A percentile compares a stretch with the other conserved stretches of the same genome.
Conservation (phyloP, 2,797 vertebrate species). For the Anas acuta region DNA sequence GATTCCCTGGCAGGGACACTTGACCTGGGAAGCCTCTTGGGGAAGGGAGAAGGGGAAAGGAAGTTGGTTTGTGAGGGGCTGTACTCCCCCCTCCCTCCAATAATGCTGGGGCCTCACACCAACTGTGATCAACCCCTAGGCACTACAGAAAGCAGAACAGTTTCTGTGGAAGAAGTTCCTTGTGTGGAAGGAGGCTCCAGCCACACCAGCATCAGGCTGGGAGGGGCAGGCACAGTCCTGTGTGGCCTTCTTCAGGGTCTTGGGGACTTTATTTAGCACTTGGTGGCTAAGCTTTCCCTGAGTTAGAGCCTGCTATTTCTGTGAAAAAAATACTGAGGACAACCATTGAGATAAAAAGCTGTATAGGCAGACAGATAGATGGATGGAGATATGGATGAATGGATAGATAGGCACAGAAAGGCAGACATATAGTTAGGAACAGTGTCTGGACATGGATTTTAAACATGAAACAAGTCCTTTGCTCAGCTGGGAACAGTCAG, state of each 20-base stretch:
- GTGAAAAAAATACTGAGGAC: background rate
- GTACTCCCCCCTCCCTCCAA: background rate
- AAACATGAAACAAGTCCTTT: background rate
- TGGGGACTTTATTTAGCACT: background rate
- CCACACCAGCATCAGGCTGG: background rate
- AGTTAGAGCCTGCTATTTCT: background rate
- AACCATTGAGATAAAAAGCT: background rate
- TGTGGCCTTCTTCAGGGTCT: background rate
- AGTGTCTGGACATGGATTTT: background rate
- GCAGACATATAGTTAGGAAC: background rate
- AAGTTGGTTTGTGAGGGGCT: background rate
- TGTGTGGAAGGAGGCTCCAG: background rate
- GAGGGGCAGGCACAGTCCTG: background rate
- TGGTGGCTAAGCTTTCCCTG: background rate
- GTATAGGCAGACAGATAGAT: background rate
- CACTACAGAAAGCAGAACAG: background rate
- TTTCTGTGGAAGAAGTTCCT: background rate
- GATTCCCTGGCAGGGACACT: background rate
- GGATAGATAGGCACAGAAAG: background rate
- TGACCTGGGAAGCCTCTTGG: background rate
- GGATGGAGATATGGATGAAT: background rate
- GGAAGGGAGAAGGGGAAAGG: background rate
- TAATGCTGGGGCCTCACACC: background rate
- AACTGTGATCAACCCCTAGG: rapidly evolving
- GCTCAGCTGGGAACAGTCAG: background rate